Evolutionary conservation across 2,797 vertebrate genomes (phyloP).

Genomic region (Diceros bicornis): DNA sequence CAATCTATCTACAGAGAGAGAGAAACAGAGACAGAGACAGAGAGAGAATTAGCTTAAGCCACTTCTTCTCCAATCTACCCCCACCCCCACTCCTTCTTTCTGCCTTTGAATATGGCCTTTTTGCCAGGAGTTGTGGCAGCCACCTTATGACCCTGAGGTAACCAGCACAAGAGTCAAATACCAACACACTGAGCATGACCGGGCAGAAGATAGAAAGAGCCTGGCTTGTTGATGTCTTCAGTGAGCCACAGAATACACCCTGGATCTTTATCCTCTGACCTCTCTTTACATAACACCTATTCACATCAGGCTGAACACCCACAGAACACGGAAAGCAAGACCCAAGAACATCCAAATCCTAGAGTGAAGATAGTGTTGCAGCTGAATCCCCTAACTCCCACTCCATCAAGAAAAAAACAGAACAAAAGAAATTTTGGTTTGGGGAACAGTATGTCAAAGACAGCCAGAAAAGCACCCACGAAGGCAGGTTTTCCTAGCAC

Average conservation of each 20-base stretch:
- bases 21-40: neutral
- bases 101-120: neutral
- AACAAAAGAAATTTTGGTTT: neutral
- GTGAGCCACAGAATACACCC: neutral
- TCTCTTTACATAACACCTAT: neutral
- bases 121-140: neutral
- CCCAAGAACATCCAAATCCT: neutral
- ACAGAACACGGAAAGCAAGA: slow-evolving; percentile 1
- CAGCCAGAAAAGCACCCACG: neutral
- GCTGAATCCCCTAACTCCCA: neutral
- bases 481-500: neutral
- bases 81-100: neutral
- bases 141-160: neutral
- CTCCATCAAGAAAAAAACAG: neutral
- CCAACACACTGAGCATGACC: neutral
- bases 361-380: neutral
- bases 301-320: neutral
- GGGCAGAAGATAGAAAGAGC: neutral
- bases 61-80: neutral
- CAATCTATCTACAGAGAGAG: neutral
- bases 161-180: slow-evolving; percentile 12
- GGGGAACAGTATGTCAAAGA: neutral
- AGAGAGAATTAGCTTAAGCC: neutral
- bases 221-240: neutral
- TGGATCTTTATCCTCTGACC: neutral